Evolutionary conservation across 2,888 invertebrate species (phyloP).

Genomic region (Tiliacea aurago): DNA sequence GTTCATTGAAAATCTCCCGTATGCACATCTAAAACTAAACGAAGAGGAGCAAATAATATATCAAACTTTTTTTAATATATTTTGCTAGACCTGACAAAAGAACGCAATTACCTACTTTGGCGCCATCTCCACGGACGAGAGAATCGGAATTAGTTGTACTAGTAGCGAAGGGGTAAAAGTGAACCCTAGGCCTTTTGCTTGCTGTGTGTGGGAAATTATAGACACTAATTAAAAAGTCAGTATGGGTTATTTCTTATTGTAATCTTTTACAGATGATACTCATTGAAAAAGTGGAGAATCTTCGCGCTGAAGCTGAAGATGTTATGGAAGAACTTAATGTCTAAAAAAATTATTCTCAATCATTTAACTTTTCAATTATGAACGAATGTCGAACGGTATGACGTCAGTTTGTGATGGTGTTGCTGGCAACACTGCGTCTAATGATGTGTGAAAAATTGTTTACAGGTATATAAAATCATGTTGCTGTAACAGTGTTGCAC

Average conservation of each 20-base stretch:
- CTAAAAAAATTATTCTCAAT: background rate
- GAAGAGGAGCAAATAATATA: no score
- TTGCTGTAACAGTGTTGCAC: background rate
- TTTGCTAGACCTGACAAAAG: no score
- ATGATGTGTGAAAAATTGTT: background rate
- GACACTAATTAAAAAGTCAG: no score
- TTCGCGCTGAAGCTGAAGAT: conserved; percentile 96
- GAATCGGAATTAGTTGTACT: no score
- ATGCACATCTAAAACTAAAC: no score
- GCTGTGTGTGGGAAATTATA: background rate
- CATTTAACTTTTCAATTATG: background rate
- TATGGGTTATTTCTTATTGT: no score
- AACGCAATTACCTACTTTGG: no score
- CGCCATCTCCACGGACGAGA: no score
- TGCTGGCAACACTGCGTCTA: conserved; percentile 9
- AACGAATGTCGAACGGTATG: background rate
- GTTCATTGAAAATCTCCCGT: no score
- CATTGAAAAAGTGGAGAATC: conserved; percentile 95
- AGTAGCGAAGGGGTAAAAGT: no score
- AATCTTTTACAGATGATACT: conserved; percentile 92
- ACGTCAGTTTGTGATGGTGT: background rate
- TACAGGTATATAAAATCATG: background rate
- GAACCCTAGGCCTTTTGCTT: no score
- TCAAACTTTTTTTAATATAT: no score
- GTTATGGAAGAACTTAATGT: conserved; percentile 91